Base-by-base conservation (phyloP, 2,797 vertebrate species). In the Myripristis murdjan region DNA sequence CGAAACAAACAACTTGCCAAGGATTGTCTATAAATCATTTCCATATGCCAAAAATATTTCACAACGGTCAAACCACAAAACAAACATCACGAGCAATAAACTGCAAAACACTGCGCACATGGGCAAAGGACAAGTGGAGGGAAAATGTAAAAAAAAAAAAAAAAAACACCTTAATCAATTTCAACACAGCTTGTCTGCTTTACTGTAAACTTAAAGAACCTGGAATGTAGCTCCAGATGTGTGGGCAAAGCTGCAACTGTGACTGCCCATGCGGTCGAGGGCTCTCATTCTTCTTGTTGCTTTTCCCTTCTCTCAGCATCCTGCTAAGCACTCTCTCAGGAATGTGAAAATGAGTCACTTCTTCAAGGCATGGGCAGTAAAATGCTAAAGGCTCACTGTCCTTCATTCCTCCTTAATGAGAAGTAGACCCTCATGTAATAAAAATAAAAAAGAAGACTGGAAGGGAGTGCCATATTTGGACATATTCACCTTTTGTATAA, bases 281-380 rank as follows among this genome's bases (percentile, higher is more conserved):
- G 77, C 69, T 35, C 70, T 73, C 67, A 16, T 73, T 86, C 73
- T 48, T 53, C 69, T 28, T 7, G 53, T 20, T 73, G 70, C 64
- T 67, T 79, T 82, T 75, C 18, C 75, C 67, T 73, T 78, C 70
- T 74, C 81, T 85, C 78, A 80, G 72, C 73, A 49, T 84, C 87
- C 77, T 73, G 73, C 73, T 77, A 70, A 87, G 66, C 79, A 31
- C 81, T 80, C 83, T 37, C 79, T 77, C 54, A 75, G 91, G 89
- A 91, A 92, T 91, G 90, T 86, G 81, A 77, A 60, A 56, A 81
- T 88, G 90, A 93, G 79, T 93, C 91, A 92, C 78, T 71, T 76
- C 73, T 85, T 60, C 52, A 26, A 67, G 70, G 87, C 79, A 79
- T 12, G 66, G 78, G 86, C 83, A 84, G 82, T 73, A 81, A 88